Conservation (phyloP, 2,797 vertebrate genomes). For the Chrysocyon brachyurus region DNA sequence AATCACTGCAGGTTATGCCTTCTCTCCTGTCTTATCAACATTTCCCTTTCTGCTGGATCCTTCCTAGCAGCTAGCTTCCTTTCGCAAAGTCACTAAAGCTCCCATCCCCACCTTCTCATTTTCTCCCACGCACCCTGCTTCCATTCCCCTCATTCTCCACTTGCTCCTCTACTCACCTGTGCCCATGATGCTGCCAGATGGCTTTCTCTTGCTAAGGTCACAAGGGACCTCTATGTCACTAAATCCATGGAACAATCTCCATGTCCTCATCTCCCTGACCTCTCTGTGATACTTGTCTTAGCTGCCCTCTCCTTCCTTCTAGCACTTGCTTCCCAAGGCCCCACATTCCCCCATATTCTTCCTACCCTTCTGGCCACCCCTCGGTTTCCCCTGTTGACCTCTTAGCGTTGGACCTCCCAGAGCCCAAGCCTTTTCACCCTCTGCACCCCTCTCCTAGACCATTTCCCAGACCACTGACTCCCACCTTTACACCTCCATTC, state of each 20-base stretch:
- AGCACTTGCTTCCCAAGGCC: neutral
- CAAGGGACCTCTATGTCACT: neutral
- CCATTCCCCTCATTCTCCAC: neutral
- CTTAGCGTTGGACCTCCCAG: neutral
- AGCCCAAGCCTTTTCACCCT: neutral
- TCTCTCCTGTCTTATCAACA: neutral
- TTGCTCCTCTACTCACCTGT: neutral
- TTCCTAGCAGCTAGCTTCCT: neutral
- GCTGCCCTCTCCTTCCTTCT: neutral
- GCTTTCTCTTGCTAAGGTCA: neutral
- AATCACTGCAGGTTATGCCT: neutral
- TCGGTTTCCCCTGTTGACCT: neutral
- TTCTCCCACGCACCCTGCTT: neutral
- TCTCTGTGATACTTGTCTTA: neutral
- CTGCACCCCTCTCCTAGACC: neutral
- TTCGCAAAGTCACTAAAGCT: neutral
- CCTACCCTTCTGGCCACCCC: neutral
- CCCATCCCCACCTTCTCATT: neutral
- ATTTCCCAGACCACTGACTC: neutral
- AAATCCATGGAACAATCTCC: neutral
- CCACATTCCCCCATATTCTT: neutral
- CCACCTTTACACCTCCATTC: neutral
- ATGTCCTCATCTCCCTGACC: neutral
- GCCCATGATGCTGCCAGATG: neutral
- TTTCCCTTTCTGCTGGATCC: neutral